Evolutionary conservation across 1,140 invertebrate species (phyloP).

Genomic region (Pseudomyrmex dendroicus): DNA sequence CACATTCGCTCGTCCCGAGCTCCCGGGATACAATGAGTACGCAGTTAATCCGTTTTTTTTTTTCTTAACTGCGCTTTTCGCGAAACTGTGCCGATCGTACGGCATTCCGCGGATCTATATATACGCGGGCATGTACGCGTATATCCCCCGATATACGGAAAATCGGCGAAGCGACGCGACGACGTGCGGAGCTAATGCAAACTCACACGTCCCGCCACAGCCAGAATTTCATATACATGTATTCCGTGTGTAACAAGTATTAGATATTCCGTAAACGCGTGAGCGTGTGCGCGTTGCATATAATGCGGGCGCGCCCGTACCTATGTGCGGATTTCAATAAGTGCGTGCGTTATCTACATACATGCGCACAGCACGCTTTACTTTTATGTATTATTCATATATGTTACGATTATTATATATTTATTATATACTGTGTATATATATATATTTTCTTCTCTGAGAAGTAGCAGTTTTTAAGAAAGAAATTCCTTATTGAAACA

Average conservation of each 20-base stretch:
- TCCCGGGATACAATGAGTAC: conserved; percentile 17
- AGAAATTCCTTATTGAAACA: not conserved
- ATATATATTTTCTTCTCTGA: no score
- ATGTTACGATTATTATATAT: not conserved
- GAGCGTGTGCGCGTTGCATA: not conserved
- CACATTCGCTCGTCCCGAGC: not conserved
- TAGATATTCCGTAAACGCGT: conserved; percentile 17
- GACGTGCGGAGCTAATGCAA: conserved; percentile 3
- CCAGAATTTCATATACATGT: conserved; percentile 1
- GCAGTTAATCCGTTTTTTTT: conserved; percentile 41
- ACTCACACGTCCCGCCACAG: not conserved
- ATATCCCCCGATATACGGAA: conserved; percentile 6
- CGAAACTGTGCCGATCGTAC: not conserved
- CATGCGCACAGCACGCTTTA: no score
- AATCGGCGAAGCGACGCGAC: not conserved
- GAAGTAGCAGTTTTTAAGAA: not conserved
- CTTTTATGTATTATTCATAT: not conserved
- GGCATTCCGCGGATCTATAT: not conserved
- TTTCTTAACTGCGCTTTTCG: conserved; percentile 41
- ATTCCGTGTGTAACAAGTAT: not conserved
- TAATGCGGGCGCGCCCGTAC: no score
- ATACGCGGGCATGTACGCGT: not conserved
- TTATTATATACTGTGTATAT: not conserved
- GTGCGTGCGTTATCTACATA: no score
- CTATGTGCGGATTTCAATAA: no score